Evolutionary conservation across 2,113 vertebrate species (phyloP).

Genomic region (Sander vitreus): DNA sequence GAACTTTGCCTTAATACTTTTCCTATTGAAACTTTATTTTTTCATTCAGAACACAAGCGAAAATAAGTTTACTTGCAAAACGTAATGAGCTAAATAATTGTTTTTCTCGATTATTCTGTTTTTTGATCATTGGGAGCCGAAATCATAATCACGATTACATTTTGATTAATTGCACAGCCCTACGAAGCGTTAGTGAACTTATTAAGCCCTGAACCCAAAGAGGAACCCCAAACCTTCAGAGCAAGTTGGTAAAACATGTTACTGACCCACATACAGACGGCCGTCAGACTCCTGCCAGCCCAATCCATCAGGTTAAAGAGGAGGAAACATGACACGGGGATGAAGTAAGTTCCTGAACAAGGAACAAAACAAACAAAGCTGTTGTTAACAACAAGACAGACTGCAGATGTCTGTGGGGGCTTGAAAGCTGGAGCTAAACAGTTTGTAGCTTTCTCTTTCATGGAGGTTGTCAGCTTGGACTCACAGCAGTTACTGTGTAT

Average conservation of each 20-base stretch:
- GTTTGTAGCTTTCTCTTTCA: neutral
- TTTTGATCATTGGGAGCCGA: too few species aligned
- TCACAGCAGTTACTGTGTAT: neutral
- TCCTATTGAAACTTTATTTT: too few species aligned
- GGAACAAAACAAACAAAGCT: constrained; percentile 35
- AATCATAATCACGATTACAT: too few species aligned
- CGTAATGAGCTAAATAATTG: too few species aligned
- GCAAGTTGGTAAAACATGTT: neutral
- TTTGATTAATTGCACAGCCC: too few species aligned
- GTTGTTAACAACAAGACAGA: constrained; percentile 1
- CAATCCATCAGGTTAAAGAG: constrained; percentile 97
- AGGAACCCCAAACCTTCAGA: neutral
- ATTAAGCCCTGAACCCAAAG: neutral
- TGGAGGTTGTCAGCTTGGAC: neutral
- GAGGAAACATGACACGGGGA: constrained; percentile 94
- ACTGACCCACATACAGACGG: constrained; percentile 93
- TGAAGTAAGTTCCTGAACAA: constrained; percentile 89
- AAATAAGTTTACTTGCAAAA: too few species aligned
- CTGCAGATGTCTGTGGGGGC: constrained; percentile 45
- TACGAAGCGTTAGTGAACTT: neutral
- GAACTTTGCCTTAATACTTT: too few species aligned
- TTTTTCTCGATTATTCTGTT: too few species aligned
- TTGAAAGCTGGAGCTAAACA: neutral
- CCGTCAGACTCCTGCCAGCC: constrained; percentile 93
- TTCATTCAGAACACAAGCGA: too few species aligned